Conservation (phyloP, 2,888 invertebrate genomes). For the Adelphocoris suturalis region DNA sequence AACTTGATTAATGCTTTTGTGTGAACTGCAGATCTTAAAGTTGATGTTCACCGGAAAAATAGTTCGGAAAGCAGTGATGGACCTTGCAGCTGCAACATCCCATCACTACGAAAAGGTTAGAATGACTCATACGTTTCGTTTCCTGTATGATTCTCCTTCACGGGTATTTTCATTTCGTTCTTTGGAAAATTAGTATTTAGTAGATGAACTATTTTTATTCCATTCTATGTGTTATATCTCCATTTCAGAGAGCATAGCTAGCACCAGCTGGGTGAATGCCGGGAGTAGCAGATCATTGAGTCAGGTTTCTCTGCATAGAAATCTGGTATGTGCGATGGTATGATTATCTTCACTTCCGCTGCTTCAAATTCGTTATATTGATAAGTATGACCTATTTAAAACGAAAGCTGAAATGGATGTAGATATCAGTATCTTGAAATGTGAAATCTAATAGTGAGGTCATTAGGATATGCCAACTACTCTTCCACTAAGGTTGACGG, state of each 20-base stretch:
- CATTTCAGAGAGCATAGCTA: slow-evolving; percentile 72
- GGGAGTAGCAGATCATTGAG: slow-evolving; percentile 74
- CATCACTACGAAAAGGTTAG: slow-evolving; percentile 74
- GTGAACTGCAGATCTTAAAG: slow-evolving; percentile 86
- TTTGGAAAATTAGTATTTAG: not conserved
- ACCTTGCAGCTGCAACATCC: slow-evolving; percentile 73
- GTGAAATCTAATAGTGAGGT: too few species aligned
- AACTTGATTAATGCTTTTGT: slow-evolving; percentile 1
- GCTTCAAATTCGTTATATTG: not conserved
- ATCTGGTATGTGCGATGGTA: slow-evolving; percentile 72
- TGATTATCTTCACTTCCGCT: not conserved
- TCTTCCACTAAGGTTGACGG: too few species aligned
- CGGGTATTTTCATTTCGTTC: not conserved
- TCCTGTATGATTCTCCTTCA: not conserved
- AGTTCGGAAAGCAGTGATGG: slow-evolving; percentile 93
- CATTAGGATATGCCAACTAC: too few species aligned
- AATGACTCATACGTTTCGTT: not conserved
- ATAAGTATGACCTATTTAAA: too few species aligned
- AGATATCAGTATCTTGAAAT: too few species aligned
- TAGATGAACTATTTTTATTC: not conserved
- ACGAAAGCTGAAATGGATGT: too few species aligned
- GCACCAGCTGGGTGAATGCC: slow-evolving; percentile 74
- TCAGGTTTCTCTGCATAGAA: slow-evolving; percentile 73
- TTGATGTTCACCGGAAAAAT: slow-evolving; percentile 94
- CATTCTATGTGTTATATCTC: not conserved